phyloP scores from a whole-genome alignment of 2,797 vertebrate genomes.

The Microctenopoma stevenorrisi region DNA sequence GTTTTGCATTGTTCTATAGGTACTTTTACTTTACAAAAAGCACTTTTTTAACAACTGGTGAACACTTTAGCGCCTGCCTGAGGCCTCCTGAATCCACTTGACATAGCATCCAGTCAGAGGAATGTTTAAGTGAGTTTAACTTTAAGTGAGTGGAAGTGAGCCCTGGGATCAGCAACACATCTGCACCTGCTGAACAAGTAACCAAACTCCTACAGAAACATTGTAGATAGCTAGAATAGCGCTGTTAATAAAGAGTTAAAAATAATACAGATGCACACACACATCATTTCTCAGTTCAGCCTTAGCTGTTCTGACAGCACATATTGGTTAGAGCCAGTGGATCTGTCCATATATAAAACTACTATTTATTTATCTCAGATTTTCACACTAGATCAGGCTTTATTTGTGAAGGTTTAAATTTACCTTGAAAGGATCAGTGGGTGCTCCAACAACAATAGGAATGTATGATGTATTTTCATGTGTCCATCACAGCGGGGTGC shows the following conservation, averaged over 20 bases:
- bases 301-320: too few relatives aligned
- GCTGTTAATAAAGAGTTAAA: not conserved
- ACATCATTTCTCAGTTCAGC: not conserved
- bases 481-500: slow-evolving; percentile 6
- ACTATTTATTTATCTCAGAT: slow-evolving; percentile 17
- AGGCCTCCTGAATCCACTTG: not conserved
- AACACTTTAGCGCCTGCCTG: not conserved
- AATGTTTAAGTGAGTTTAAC: not conserved
- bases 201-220: not conserved
- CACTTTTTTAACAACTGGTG: too few relatives aligned
- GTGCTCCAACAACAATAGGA: not conserved
- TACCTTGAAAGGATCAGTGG: slow-evolving; percentile 2
- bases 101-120: not conserved
- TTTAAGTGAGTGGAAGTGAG: not conserved
- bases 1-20: too few relatives aligned
- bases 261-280: not conserved
- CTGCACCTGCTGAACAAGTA: not conserved
- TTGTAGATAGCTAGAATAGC: not conserved
- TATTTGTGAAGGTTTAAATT: slow-evolving; percentile 13
- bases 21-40: too few relatives aligned
- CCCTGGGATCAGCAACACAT: not conserved
- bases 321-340: not conserved
- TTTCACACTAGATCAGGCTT: slow-evolving; percentile 45
- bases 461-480: slow-evolving; percentile 1
- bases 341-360: slow-evolving; percentile 11